Conservation (phyloP, 2,113 vertebrate species). For the Halcyon senegalensis region DNA sequence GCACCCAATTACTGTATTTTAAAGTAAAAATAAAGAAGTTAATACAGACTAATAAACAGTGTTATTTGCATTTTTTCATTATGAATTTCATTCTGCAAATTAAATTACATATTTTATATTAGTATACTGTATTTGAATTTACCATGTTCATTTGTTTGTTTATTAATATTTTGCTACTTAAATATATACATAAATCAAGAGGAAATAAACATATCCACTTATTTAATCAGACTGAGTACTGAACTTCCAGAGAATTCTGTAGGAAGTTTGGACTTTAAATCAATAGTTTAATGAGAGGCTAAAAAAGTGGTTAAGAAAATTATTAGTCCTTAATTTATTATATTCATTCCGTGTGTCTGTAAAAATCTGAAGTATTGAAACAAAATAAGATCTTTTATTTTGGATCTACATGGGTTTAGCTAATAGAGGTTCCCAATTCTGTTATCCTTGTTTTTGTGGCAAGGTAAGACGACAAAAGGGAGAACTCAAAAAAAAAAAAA, state of each 20-base stretch:
- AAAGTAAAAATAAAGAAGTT: slow-evolving; percentile 12
- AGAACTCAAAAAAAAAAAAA: not conserved
- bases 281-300: not conserved
- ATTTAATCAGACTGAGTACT: not conserved
- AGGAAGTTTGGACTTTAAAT: not conserved
- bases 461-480: not conserved
- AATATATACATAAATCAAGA: not conserved
- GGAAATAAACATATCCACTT: not conserved
- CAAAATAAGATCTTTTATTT: not conserved
- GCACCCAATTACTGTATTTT: not conserved
- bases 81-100: not conserved
- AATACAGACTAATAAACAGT: slow-evolving; percentile 6
- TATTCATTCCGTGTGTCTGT: not conserved
- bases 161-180: not conserved
- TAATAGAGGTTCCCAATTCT: not conserved
- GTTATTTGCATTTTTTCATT: slow-evolving; percentile 44
- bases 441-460: not conserved
- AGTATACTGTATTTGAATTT: not conserved
- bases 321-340: not conserved
- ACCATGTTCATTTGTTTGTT: not conserved
- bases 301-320: not conserved
- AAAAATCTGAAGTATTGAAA: not conserved
- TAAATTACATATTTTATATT: not conserved
- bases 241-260: not conserved
- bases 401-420: not conserved